Evolutionary conservation across 2,113 vertebrate genomes (phyloP).

Genomic region (Microcebus jonahi): DNA sequence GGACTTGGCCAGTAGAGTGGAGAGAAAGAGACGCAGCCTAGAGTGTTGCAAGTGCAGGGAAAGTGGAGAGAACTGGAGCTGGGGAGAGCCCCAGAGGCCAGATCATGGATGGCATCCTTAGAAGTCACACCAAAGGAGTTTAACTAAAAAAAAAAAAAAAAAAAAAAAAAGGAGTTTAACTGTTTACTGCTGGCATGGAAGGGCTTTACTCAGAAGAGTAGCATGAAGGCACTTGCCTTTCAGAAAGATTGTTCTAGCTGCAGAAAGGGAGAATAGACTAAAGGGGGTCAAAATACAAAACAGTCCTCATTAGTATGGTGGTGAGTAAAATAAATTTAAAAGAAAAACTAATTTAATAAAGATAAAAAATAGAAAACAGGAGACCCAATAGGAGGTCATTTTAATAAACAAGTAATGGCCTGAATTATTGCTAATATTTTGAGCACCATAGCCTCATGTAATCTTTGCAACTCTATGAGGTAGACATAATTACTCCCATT

Average conservation of each 20-base stretch:
- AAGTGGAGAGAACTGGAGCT: background rate
- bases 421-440: constrained; percentile 41
- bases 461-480: background rate
- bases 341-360: too few species aligned
- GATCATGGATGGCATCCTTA: background rate
- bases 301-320: too few species aligned
- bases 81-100: background rate
- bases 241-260: constrained; percentile 20
- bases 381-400: background rate
- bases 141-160: too few species aligned
- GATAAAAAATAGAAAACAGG: background rate
- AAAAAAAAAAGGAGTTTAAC: background rate
- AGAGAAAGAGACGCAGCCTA: background rate
- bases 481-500: background rate
- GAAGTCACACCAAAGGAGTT: background rate
- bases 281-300: background rate
- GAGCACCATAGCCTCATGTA: constrained; percentile 26
- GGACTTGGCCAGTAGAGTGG: background rate
- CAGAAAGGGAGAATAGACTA: background rate
- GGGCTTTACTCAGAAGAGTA: background rate
- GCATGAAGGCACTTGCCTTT: background rate
- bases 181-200: background rate
- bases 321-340: too few species aligned
- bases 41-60: background rate
- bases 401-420: background rate